phyloP scores from a whole-genome alignment of 2,113 vertebrate species.

The Phylloscopus trochiloides region DNA sequence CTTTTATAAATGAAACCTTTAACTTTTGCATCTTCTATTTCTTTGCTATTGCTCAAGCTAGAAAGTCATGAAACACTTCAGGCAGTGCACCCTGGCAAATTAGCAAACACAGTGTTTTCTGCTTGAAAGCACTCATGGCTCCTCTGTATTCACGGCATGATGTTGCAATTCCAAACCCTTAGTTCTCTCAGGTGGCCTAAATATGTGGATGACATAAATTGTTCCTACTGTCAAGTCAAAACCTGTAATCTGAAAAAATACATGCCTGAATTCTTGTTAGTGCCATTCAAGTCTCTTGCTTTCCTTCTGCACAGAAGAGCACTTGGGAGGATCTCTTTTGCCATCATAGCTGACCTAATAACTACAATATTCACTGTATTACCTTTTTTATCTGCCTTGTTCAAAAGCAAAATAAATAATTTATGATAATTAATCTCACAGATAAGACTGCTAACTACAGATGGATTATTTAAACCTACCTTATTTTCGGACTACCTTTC shows the following conservation, averaged over 20 bases:
- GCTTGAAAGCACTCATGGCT: not conserved
- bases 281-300: not conserved
- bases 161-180: not conserved
- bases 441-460: not conserved
- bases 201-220: not conserved
- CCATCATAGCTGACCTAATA: not conserved
- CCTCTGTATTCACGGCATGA: not conserved
- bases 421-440: not conserved
- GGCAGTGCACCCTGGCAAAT: not conserved
- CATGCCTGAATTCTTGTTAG: not conserved
- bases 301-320: not conserved
- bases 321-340: not conserved
- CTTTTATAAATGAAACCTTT: not conserved
- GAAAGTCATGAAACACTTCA: not conserved
- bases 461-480: not conserved
- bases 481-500: not conserved
- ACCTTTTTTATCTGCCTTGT: not conserved
- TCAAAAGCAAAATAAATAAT: not conserved
- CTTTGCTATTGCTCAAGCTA: not conserved
- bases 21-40: not conserved
- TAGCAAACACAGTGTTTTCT: not conserved
- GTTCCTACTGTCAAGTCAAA: not conserved
- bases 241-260: not conserved
- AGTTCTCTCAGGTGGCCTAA: not conserved
- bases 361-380: not conserved